These are phyloP conservation scores for Seira sanloemensis DNA, from an alignment of 2,888 invertebrate genomes.

Conservation along the genomic window DNA sequence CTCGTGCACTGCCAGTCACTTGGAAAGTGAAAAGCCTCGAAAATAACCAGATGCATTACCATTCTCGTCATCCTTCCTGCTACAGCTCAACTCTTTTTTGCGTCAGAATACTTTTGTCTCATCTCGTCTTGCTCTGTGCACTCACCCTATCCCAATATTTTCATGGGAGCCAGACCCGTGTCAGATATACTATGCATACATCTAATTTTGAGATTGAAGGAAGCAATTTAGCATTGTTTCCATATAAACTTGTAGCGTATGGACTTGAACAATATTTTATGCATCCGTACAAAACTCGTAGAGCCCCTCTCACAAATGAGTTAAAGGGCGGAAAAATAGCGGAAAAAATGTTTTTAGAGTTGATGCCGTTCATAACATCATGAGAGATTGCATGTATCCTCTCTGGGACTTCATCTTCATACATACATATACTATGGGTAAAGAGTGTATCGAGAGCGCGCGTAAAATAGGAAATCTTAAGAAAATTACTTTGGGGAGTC, in stretches of 20 bases:
- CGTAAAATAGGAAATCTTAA: conserved; percentile 57
- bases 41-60: conserved; percentile 1
- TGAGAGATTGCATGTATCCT: no score
- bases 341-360: conserved; percentile 17
- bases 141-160: no score
- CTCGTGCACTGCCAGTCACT: not conserved
- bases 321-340: not conserved
- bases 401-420: no score
- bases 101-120: not conserved
- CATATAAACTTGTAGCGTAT: no score
- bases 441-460: conserved; percentile 38
- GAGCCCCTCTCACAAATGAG: conserved; percentile 8
- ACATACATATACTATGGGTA: conserved; percentile 1
- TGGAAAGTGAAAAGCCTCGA: not conserved
- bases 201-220: not conserved
- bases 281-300: no score
- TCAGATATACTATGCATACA: not conserved
- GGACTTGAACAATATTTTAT: not conserved
- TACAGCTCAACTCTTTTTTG: not conserved
- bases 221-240: not conserved
- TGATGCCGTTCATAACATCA: no score
- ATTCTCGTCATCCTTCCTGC: not conserved
- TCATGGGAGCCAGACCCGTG: not conserved
- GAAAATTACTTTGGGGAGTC: conserved; percentile 62
- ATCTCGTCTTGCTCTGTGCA: not conserved